A percentile compares a stretch with the other conserved stretches of the same genome.
Evolutionary conservation across 2,888 invertebrate genomes (phyloP).

Genomic region (Trimorus sp.): DNA sequence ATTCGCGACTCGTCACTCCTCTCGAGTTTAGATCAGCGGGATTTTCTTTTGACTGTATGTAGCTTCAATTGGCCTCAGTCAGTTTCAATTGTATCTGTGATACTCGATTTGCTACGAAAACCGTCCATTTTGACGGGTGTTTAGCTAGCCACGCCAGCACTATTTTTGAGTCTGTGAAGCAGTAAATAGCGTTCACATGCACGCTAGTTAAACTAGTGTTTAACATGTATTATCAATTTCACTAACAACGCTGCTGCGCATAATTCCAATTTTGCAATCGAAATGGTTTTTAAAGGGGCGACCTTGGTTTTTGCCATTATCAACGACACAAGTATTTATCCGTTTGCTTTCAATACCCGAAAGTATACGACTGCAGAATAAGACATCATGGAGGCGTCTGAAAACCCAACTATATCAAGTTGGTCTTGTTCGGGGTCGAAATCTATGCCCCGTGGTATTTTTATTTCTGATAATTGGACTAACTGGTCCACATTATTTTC

Average conservation of each 20-base stretch:
- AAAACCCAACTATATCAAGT: background rate
- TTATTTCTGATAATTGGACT: background rate
- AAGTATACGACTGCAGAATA: conserved; percentile 9
- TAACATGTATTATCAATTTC: background rate
- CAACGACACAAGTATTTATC: no score
- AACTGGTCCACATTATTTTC: background rate
- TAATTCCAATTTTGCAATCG: conserved; percentile 2
- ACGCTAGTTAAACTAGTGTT: background rate
- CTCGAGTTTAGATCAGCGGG: no score
- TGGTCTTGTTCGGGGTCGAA: background rate
- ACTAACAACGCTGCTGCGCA: background rate
- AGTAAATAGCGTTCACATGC: background rate
- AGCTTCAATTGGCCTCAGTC: background rate
- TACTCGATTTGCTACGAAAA: conserved; percentile 10
- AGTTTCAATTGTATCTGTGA: background rate
- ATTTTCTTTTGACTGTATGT: no score
- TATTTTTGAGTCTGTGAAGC: conserved; percentile 8
- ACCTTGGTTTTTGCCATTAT: conserved; percentile 8
- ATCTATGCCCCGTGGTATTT: background rate
- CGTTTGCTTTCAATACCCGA: no score
- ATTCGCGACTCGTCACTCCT: background rate
- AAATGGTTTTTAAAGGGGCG: background rate
- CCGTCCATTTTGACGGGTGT: no score
- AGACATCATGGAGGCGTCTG: background rate
- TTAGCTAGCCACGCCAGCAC: no score